Percentiles rank a stretch among this genome's conserved stretches.
Evolutionary conservation across 2,113 vertebrate genomes (phyloP).

Genomic region (Brachyhypopomus occidentalis): DNA sequence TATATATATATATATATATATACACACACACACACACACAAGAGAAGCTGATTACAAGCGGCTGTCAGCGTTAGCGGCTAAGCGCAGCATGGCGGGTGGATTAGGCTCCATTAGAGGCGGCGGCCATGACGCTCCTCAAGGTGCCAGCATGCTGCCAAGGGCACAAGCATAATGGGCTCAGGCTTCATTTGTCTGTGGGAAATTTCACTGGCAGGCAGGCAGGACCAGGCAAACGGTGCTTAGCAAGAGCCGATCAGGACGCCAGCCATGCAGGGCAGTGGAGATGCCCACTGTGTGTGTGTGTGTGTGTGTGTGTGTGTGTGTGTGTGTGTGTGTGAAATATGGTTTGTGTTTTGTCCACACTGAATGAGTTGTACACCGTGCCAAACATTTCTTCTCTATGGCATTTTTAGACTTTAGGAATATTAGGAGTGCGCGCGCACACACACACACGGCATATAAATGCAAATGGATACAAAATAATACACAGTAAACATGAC

Average conservation of each 20-base stretch:
- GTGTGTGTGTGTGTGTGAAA: not conserved
- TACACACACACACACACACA: not conserved
- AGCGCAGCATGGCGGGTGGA: constrained; percentile 42
- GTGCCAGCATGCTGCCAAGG: constrained; percentile 31
- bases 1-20: not conserved
- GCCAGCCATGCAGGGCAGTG: constrained; percentile 26
- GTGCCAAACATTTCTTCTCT: not conserved
- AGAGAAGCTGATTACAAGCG: constrained; percentile 28
- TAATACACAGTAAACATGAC: not conserved
- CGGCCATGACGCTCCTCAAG: constrained; percentile 31
- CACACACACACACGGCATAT: not conserved
- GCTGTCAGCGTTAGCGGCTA: constrained; percentile 21
- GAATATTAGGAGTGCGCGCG: not conserved
- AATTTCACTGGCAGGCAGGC: not conserved
- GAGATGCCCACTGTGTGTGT: not conserved
- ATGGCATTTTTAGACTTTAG: no score
- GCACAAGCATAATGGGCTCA: constrained; percentile 15
- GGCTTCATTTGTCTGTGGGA: constrained; percentile 18
- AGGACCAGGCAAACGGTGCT: constrained; percentile 17
- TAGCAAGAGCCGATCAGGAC: not conserved
- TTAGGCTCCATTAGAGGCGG: constrained; percentile 47
- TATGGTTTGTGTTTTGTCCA: not conserved
- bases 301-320: not conserved
- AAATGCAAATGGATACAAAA: no score
- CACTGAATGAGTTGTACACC: not conserved